Base-by-base conservation (phyloP, 2,888 invertebrate genomes). In the Hydraecia micacea region DNA sequence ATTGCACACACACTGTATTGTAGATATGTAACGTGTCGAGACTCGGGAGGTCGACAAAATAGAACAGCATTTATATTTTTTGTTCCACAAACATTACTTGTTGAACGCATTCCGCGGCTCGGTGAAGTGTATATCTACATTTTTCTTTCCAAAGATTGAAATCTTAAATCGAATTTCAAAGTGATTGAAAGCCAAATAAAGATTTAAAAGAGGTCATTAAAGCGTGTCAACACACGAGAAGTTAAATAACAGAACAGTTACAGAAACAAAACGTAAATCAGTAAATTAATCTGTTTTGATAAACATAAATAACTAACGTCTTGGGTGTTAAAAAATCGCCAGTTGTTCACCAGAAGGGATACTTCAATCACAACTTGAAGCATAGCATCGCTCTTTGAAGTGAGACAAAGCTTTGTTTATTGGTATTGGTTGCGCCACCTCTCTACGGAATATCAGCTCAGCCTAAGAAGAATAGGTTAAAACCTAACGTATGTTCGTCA, bases 321-420 rank as follows among this genome's bases (percentile, higher is more conserved):
- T 86, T 76, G 77, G 71, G 83, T 63, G 75, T 80, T 84, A 87
- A 84, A 87, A 87, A 87, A 82, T 79, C 72, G 32, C 78, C 88
- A 87, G 84, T 86, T 87, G 89, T 80, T 68, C 72, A 55, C 89
- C 94, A 94, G 90, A 91, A 94, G 94, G 94, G 89, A 91, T 88
- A 87, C 90, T 93, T 96, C 95, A 96, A 93, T 95, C 93, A 89
- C 91, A 90, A 90, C 88, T 90, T 87, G 90, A 91, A 89, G 88
- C 87, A 86, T 89, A 86, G 85, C 86, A 84, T 86, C 85, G 88
- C 91, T 91, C 95, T 96, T 96, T 96, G 95, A 96, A 93, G 94
- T 94, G 90, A 87, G 88, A 91, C 91, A 92, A 92, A 93, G 91
- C 91, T 88, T 89, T 91, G 95, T 96, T 95, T 95, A 94, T 95